phyloP scores from a whole-genome alignment of 2,797 vertebrate species.

The Valencia hispanica region DNA sequence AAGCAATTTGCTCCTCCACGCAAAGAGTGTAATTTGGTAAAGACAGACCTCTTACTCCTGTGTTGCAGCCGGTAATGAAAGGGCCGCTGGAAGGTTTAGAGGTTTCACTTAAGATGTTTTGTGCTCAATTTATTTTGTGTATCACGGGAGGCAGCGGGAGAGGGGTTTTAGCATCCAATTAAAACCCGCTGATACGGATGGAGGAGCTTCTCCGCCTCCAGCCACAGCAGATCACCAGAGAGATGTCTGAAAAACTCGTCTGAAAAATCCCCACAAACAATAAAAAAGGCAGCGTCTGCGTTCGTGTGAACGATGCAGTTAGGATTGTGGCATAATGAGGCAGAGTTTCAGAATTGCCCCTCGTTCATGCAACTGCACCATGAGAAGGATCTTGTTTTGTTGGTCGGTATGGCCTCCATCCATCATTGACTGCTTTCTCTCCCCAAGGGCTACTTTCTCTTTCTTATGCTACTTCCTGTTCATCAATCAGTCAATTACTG shows the following conservation, averaged over 20 bases:
- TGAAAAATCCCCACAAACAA: slow-evolving; percentile 16
- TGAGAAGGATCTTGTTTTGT: slow-evolving; percentile 24
- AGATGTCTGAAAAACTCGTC: slow-evolving; percentile 21
- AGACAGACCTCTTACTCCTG: slow-evolving; percentile 51
- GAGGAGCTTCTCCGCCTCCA: slow-evolving; percentile 29
- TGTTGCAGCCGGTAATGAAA: slow-evolving; percentile 63
- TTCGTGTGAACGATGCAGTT: slow-evolving; percentile 1
- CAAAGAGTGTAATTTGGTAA: slow-evolving; percentile 63
- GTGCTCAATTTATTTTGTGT: slow-evolving; percentile 64
- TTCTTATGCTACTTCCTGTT: slow-evolving; percentile 61
- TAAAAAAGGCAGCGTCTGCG: neutral
- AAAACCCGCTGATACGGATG: slow-evolving; percentile 45
- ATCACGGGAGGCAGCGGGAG: slow-evolving; percentile 46
- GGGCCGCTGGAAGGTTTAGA: slow-evolving; percentile 51
- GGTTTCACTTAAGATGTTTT: slow-evolving; percentile 66
- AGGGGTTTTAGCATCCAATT: slow-evolving; percentile 44
- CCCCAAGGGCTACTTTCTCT: slow-evolving; percentile 38
- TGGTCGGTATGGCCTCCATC: slow-evolving; percentile 40
- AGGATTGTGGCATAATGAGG: slow-evolving; percentile 25
- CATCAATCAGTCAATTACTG: slow-evolving; percentile 74
- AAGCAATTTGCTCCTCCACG: slow-evolving; percentile 68
- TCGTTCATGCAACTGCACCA: slow-evolving; percentile 22
- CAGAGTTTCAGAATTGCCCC: slow-evolving; percentile 20
- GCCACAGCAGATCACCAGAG: slow-evolving; percentile 20
- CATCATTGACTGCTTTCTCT: slow-evolving; percentile 44